These are phyloP conservation scores for Spondyliosoma cantharus DNA, from an alignment of 2,797 vertebrate species.

Conservation along the genomic window DNA sequence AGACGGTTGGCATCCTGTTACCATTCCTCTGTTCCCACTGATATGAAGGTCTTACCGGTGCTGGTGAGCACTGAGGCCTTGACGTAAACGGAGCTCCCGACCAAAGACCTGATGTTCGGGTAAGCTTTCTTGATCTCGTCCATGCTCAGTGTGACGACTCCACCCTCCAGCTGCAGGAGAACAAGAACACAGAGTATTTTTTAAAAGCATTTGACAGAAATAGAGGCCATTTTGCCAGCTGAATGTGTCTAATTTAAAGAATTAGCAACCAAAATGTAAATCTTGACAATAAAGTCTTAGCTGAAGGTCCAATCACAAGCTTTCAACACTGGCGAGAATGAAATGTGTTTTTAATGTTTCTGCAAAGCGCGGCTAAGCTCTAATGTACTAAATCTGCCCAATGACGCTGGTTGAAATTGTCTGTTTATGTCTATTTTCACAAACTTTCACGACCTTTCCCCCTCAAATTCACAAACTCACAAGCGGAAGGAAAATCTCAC, in stretches of 20 bases:
- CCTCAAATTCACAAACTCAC: too few relatives aligned
- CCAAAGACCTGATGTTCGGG: constrained; percentile 67
- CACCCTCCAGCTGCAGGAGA: constrained; percentile 74
- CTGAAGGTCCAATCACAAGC: neutral
- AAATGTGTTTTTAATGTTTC: too few relatives aligned
- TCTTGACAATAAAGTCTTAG: neutral
- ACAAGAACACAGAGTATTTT: neutral
- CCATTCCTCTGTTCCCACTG: neutral
- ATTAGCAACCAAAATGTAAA: neutral
- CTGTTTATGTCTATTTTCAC: too few relatives aligned
- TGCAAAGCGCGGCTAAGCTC: too few relatives aligned
- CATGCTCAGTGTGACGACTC: constrained; percentile 72
- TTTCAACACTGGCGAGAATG: too few relatives aligned
- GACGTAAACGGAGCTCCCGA: constrained; percentile 80
- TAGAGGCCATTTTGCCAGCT: too few relatives aligned
- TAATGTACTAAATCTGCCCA: too few relatives aligned
- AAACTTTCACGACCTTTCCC: too few relatives aligned
- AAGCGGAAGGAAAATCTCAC: neutral
- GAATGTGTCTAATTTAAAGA: neutral
- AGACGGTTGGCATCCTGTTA: neutral
- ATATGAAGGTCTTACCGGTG: constrained; percentile 68
- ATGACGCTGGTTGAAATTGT: too few relatives aligned
- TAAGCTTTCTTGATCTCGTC: constrained; percentile 75
- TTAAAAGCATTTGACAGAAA: neutral
- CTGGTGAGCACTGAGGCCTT: constrained; percentile 84